A percentile compares a stretch with the other conserved stretches of the same genome.
Conservation (phyloP, 2,113 vertebrate species). For the Gadus macrocephalus region DNA sequence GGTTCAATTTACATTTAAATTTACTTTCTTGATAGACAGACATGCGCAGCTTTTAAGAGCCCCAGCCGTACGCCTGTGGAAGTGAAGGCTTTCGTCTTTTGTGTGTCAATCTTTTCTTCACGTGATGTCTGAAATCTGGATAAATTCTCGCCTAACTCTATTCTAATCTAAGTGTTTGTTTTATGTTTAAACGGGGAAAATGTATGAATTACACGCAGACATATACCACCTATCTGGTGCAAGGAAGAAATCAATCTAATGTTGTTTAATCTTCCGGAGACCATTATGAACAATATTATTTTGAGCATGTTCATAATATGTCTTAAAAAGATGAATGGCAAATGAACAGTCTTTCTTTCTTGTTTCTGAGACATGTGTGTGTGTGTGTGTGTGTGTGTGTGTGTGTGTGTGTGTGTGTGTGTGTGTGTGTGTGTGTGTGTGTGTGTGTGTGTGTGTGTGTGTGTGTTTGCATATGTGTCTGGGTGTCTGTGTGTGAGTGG, state of each 20-base stretch:
- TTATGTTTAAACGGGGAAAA: no score
- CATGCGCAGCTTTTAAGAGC: slow-evolving; percentile 62
- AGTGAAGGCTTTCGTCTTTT: slow-evolving; percentile 65
- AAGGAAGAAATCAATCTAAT: no score
- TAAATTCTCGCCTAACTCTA: slow-evolving; percentile 35
- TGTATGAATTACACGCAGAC: no score
- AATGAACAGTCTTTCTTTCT: slow-evolving; percentile 48
- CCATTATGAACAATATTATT: no score
- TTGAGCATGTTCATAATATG: no score
- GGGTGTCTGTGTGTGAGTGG: no score
- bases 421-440: background rate
- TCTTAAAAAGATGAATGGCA: slow-evolving; percentile 47
- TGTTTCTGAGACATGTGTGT: background rate
- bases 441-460: background rate
- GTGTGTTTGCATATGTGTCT: slow-evolving; percentile 12
- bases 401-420: background rate
- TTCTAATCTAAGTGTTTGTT: no score
- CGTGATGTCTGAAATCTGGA: slow-evolving; percentile 45
- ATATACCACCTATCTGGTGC: no score
- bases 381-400: slow-evolving; percentile 12
- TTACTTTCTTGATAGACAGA: slow-evolving; percentile 60
- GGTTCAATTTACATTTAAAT: slow-evolving; percentile 68
- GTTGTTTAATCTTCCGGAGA: no score
- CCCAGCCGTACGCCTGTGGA: slow-evolving; percentile 62
- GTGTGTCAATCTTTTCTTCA: slow-evolving; percentile 69